These are phyloP conservation scores for Horisme vitalbata DNA, from an alignment of 2,888 invertebrate genomes.

Conservation along the genomic window DNA sequence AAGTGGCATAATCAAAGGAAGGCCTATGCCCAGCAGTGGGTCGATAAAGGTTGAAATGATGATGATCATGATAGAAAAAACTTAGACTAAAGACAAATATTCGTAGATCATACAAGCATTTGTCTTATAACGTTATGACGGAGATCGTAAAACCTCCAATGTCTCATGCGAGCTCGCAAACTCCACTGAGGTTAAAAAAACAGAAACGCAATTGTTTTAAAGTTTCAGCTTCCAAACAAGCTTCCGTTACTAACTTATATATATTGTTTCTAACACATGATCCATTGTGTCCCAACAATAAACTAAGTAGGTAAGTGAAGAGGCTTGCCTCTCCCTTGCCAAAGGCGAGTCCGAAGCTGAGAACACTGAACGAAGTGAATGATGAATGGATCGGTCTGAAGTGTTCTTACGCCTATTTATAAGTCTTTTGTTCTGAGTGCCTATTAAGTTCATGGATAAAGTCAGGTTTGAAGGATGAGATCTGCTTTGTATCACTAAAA, in stretches of 20 bases:
- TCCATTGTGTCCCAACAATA: slow-evolving; percentile 75
- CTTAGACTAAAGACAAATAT: no score
- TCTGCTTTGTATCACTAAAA: slow-evolving; percentile 17
- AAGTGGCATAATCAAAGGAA: no score
- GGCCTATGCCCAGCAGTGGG: no score
- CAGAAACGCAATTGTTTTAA: background rate
- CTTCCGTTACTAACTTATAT: slow-evolving; percentile 10
- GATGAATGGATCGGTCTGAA: slow-evolving; percentile 62
- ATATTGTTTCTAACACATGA: slow-evolving; percentile 53
- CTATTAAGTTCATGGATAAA: slow-evolving; percentile 44
- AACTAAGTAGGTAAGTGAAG: slow-evolving; percentile 65
- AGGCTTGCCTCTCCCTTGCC: slow-evolving; percentile 46
- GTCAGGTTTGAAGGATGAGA: slow-evolving; percentile 34
- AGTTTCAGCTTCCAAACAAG: background rate
- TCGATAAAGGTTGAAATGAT: no score
- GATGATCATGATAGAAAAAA: no score
- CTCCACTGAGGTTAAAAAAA: no score
- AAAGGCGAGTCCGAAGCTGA: slow-evolving; percentile 47
- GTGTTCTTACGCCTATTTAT: slow-evolving; percentile 52
- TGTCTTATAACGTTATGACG: no score
- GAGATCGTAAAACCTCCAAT: no score
- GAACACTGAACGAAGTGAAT: slow-evolving; percentile 41
- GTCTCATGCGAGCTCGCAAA: no score
- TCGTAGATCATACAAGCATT: no score
- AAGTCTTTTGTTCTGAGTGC: slow-evolving; percentile 50